Percentiles rank a stretch among this genome's conserved stretches.
These are phyloP conservation scores for Myotis myotis DNA, from an alignment of 2,797 vertebrate species.

Conservation along the genomic window DNA sequence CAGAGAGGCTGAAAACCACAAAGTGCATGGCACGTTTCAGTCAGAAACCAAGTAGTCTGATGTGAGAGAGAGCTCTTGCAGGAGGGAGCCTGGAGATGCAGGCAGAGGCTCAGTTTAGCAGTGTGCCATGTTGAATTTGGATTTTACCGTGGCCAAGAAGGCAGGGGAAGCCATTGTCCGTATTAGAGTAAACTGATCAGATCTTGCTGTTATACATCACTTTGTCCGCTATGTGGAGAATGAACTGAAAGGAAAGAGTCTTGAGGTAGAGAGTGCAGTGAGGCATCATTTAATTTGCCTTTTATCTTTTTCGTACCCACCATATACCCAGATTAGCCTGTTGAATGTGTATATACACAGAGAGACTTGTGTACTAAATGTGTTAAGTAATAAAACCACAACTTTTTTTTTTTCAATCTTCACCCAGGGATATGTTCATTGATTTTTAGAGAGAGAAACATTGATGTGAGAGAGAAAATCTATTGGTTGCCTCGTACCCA, in stretches of 20 bases:
- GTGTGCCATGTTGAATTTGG: background rate
- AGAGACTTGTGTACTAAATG: background rate
- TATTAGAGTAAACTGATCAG: background rate
- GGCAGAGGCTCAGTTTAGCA: background rate
- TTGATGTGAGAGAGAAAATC: background rate
- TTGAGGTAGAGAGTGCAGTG: background rate
- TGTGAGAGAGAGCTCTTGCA: background rate
- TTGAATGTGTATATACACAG: background rate
- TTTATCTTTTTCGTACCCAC: background rate
- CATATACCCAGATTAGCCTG: background rate
- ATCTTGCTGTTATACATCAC: background rate
- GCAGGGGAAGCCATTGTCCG: background rate
- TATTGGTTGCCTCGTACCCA: background rate
- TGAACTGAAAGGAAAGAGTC: background rate
- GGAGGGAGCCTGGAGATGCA: background rate
- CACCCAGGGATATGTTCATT: background rate
- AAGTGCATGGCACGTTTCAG: background rate
- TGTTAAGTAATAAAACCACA: constrained; percentile 7
- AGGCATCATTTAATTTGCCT: constrained; percentile 14
- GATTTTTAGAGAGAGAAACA: background rate
- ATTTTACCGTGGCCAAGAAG: background rate
- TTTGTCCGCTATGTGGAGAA: background rate
- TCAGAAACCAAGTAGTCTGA: background rate
- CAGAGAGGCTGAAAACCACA: constrained; percentile 35
- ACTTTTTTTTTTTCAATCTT: background rate